phyloP scores from a whole-genome alignment of 1,140 invertebrate genomes.

The Leptonema lineaticorne region DNA sequence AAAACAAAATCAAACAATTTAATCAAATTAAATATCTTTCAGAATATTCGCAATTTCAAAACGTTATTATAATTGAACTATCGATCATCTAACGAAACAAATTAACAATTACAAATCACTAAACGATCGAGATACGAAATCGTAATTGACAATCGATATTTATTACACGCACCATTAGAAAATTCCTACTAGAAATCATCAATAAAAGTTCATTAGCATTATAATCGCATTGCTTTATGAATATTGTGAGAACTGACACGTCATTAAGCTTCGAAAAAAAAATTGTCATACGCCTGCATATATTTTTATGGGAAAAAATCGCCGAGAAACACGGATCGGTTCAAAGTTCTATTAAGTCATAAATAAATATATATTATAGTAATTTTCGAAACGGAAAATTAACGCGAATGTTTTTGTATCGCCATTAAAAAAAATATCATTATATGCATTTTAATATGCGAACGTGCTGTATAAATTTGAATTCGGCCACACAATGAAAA shows the following conservation, averaged over 20 bases:
- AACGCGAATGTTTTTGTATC: neutral
- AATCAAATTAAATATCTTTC: too few relatives aligned
- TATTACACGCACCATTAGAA: too few relatives aligned
- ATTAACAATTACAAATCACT: too few relatives aligned
- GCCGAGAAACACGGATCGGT: neutral
- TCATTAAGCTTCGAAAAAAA: neutral
- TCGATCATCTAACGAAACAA: too few relatives aligned
- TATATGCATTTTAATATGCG: neutral
- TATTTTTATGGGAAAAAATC: neutral
- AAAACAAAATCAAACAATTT: too few relatives aligned
- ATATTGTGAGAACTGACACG: neutral
- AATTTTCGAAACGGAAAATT: too few relatives aligned
- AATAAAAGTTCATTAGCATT: neutral
- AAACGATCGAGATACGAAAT: too few relatives aligned
- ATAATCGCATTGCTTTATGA: neutral
- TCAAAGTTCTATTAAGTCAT: neutral
- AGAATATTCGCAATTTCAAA: too few relatives aligned
- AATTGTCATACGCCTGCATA: neutral
- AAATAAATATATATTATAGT: too few relatives aligned
- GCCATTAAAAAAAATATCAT: neutral
- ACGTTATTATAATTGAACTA: too few relatives aligned
- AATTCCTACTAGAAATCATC: too few relatives aligned
- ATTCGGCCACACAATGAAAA: constrained; percentile 1
- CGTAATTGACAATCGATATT: too few relatives aligned
- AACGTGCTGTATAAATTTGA: neutral